Conservation (phyloP, 2,797 vertebrate species). For the Silurus lanzhouensis region DNA sequence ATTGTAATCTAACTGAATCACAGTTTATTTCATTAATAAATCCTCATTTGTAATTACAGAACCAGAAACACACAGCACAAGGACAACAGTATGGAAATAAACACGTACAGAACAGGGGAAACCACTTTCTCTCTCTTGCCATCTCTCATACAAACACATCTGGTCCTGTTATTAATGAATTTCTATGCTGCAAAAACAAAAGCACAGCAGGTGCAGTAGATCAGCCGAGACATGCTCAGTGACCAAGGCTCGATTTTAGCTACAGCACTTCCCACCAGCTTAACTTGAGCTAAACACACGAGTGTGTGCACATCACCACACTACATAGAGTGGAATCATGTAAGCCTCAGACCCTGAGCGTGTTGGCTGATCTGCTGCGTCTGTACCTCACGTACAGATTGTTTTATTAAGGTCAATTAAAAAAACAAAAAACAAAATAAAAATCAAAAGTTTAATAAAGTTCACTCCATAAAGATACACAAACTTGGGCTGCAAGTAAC, state of each 20-base stretch:
- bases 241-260: background rate
- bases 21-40: constrained; percentile 48
- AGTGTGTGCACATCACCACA: too few relatives aligned
- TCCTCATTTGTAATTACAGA: constrained; percentile 33
- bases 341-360: background rate
- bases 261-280: background rate
- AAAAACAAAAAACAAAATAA: background rate
- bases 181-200: constrained; percentile 1
- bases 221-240: background rate
- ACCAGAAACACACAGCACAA: constrained; percentile 3
- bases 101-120: background rate
- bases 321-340: background rate
- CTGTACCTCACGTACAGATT: background rate
- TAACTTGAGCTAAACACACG: background rate
- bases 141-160: constrained; percentile 13
- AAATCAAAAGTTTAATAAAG: constrained; percentile 10
- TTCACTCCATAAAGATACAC: background rate
- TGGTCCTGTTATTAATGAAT: constrained; percentile 25
- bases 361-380: background rate
- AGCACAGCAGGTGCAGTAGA: background rate
- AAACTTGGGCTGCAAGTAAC: background rate
- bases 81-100: background rate
- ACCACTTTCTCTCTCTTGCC: background rate
- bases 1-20: background rate
- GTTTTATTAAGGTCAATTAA: background rate